Percentiles rank a stretch among this genome's conserved stretches.
Conservation (phyloP, 2,113 vertebrate species). For the Panthera uncia region DNA sequence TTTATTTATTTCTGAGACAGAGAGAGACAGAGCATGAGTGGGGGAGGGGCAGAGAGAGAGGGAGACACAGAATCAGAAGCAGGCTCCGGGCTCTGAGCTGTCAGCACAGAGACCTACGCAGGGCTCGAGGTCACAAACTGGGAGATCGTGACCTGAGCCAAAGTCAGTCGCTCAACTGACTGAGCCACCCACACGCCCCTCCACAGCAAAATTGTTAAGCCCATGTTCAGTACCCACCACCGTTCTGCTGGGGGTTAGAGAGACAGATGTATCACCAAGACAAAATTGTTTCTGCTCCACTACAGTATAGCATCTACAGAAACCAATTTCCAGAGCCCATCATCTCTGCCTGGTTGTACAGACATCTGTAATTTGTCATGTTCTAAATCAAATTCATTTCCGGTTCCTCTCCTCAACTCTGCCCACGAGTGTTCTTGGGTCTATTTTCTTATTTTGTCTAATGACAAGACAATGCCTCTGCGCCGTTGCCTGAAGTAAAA, state of each 20-base stretch:
- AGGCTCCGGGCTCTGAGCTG: no score
- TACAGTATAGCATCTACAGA: background rate
- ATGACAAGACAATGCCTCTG: background rate
- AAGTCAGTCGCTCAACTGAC: no score
- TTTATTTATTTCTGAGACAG: no score
- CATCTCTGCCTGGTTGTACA: background rate
- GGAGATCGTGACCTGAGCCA: no score
- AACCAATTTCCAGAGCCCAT: background rate
- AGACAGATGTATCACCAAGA: background rate
- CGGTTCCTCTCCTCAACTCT: background rate
- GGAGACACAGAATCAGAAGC: no score
- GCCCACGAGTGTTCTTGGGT: background rate
- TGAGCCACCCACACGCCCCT: background rate
- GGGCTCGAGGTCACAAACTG: no score
- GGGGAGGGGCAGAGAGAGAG: no score
- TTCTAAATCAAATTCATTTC: background rate
- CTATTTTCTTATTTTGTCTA: background rate
- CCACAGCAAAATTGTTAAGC: background rate
- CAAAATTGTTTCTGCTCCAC: background rate
- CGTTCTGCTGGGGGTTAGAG: background rate
- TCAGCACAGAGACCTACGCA: no score
- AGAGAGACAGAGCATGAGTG: no score
- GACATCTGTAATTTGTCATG: background rate
- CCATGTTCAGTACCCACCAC: background rate
- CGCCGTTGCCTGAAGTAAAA: background rate